A percentile compares a stretch with the other conserved stretches of the same genome.
Conservation (phyloP, 2,888 invertebrate genomes). For the Orthonychiurus folsomi region DNA sequence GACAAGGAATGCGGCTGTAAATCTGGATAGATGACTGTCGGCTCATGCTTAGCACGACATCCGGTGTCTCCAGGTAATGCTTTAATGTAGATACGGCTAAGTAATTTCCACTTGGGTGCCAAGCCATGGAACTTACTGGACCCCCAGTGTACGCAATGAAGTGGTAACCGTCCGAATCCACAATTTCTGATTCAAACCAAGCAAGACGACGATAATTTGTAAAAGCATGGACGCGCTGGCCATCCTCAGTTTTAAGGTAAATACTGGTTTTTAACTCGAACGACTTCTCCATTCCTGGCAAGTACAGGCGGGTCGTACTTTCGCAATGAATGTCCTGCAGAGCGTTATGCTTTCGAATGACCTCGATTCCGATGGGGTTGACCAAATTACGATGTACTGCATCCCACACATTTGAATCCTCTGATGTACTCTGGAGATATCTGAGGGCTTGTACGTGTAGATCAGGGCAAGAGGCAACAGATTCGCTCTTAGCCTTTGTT, state of each 20-base stretch:
- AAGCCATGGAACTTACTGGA: conserved; percentile 27
- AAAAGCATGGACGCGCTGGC: not conserved
- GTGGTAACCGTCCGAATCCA: conserved; percentile 13
- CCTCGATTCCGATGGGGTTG: conserved; percentile 15
- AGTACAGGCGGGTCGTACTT: not conserved
- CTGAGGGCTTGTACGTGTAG: not conserved
- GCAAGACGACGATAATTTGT: conserved; percentile 22
- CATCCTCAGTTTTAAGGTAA: conserved; percentile 8
- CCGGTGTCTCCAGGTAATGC: conserved; percentile 20
- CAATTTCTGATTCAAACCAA: conserved; percentile 33
- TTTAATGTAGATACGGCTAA: conserved; percentile 28
- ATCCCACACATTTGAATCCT: conserved; percentile 24
- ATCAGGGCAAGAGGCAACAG: not conserved
- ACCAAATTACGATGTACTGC: conserved; percentile 14
- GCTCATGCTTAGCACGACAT: conserved; percentile 4
- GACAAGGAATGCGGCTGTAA: conserved; percentile 17
- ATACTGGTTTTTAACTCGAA: conserved; percentile 21
- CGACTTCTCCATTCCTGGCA: conserved; percentile 17
- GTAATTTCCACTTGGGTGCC: conserved; percentile 35
- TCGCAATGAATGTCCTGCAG: conserved; percentile 3
- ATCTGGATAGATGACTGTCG: conserved; percentile 25
- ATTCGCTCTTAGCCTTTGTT: not conserved
- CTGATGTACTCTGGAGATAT: not conserved
- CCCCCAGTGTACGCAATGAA: conserved; percentile 27
- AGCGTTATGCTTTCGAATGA: conserved; percentile 8